These are phyloP conservation scores for Okapia johnstoni DNA, from an alignment of 2,113 vertebrate species.

Conservation along the genomic window DNA sequence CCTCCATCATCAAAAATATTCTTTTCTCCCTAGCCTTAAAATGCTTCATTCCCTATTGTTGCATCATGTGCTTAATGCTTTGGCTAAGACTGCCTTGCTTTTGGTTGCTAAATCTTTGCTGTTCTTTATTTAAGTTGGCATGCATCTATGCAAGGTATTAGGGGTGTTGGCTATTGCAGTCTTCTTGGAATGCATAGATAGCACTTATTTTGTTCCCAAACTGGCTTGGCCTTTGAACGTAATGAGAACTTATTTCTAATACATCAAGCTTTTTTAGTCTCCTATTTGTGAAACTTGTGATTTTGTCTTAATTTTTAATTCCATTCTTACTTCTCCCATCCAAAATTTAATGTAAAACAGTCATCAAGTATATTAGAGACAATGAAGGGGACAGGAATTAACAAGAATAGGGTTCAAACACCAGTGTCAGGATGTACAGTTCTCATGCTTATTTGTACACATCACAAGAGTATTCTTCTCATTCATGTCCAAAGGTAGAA, in stretches of 20 bases:
- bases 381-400: neutral
- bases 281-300: neutral
- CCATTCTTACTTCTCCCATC: neutral
- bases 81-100: neutral
- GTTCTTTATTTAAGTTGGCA: neutral
- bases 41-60: neutral
- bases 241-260: neutral
- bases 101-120: neutral
- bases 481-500: neutral
- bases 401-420: neutral
- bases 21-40: neutral
- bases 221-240: neutral
- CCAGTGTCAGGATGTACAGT: neutral
- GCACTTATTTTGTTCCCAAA: neutral
- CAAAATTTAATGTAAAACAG: neutral
- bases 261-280: neutral
- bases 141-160: neutral
- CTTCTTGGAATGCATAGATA: neutral
- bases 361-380: neutral
- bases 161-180: neutral
- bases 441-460: neutral
- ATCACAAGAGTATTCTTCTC: neutral
- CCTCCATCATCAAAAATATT: neutral
- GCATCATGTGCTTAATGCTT: neutral
- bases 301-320: constrained; percentile 2